These are phyloP conservation scores for Heliangelus exortis DNA, from an alignment of 2,797 vertebrate species.

Conservation along the genomic window DNA sequence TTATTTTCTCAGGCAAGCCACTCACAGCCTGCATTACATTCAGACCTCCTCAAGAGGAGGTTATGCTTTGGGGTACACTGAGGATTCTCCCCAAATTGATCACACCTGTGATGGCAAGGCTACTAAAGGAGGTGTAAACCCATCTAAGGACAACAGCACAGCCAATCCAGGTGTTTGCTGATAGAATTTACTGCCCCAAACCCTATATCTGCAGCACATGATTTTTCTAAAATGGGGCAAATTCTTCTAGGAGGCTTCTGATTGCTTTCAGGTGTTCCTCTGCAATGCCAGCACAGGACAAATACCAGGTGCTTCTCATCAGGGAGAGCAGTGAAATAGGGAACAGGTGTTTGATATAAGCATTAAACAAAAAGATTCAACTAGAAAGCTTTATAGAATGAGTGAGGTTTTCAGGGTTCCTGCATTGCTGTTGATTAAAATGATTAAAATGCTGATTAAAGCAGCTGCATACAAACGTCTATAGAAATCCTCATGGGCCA, in stretches of 20 bases:
- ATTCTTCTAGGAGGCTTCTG: not conserved
- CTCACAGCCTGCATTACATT: no score
- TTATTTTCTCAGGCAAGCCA: not conserved
- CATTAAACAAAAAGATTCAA: not conserved
- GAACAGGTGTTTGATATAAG: not conserved
- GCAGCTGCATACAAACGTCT: not conserved
- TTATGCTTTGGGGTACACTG: not conserved
- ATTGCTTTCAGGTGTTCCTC: not conserved
- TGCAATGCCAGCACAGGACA: fast-evolving
- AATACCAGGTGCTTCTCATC: not conserved
- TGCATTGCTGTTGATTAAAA: not conserved
- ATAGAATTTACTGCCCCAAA: not conserved
- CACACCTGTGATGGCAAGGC: not conserved
- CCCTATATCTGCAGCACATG: not conserved
- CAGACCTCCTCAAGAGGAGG: not conserved
- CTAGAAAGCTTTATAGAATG: fast-evolving
- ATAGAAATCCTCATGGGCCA: fast-evolving
- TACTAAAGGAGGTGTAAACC: not conserved
- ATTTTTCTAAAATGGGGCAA: not conserved
- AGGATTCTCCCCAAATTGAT: not conserved
- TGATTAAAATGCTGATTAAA: not conserved
- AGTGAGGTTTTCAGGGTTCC: fast-evolving
- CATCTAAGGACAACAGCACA: not conserved
- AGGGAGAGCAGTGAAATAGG: fast-evolving
- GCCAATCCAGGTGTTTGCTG: not conserved